A percentile compares a stretch with the other conserved stretches of the same genome.
Evolutionary conservation across 2,888 invertebrate genomes (phyloP).

Genomic region (Drosophila meridiana): DNA sequence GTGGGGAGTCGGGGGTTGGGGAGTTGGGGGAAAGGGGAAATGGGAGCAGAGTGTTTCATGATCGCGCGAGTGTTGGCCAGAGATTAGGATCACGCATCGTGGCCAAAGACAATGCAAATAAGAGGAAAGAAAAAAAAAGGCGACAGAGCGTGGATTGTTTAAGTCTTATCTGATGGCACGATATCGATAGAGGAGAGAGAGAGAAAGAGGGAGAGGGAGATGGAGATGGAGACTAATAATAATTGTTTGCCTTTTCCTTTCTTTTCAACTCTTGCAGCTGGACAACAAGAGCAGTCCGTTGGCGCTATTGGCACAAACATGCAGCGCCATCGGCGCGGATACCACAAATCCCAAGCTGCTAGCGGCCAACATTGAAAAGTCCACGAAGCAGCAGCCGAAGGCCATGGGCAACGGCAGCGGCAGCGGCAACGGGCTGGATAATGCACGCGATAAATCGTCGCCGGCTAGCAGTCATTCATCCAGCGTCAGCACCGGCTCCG

Average conservation of each 20-base stretch:
- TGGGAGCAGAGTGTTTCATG: conserved; percentile 39
- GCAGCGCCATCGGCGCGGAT: conserved; percentile 98
- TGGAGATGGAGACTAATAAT: conserved; percentile 22
- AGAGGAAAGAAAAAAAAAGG: conserved; percentile 23
- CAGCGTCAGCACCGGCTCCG: conserved; percentile 85
- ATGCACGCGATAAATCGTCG: conserved; percentile 88
- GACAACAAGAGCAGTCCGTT: conserved; percentile 99
- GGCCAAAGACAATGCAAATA: conserved; percentile 42
- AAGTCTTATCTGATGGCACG: conserved; percentile 64
- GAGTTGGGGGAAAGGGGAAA: neutral
- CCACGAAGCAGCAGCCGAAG: conserved; percentile 86
- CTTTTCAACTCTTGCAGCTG: conserved; percentile 90
- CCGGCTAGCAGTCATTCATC: conserved; percentile 85
- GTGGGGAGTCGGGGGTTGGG: neutral
- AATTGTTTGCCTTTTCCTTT: conserved; percentile 84
- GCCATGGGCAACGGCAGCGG: conserved; percentile 27
- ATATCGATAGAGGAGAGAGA: conserved; percentile 37
- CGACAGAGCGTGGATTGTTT: conserved; percentile 30
- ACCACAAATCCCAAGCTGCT: conserved; percentile 91
- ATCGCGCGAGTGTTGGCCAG: conserved; percentile 45
- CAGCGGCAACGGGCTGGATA: conserved; percentile 64
- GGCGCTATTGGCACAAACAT: conserved; percentile 97
- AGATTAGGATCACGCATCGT: conserved; percentile 58
- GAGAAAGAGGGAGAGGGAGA: neutral
- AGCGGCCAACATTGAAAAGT: conserved; percentile 90